Percentiles rank a stretch among this genome's conserved stretches.
Evolutionary conservation across 2,113 vertebrate species (phyloP).

Genomic region (Morone chrysops): DNA sequence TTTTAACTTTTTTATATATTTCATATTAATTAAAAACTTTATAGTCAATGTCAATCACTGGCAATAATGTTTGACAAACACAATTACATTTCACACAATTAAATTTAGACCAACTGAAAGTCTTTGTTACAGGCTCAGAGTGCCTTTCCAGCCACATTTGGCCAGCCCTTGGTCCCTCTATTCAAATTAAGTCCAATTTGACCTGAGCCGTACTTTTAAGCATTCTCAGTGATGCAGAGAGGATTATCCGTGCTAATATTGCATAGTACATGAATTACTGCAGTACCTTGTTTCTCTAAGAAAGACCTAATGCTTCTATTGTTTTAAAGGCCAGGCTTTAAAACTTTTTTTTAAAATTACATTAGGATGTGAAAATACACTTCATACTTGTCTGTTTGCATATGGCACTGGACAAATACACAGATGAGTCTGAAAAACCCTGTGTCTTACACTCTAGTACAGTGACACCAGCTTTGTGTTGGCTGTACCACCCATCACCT

Average conservation of each 20-base stretch:
- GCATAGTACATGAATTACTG: slow-evolving; percentile 10
- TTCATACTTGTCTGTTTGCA: neutral
- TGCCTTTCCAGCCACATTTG: slow-evolving; percentile 10
- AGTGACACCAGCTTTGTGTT: neutral
- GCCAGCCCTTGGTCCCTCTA: slow-evolving; percentile 30
- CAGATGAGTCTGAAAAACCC: neutral
- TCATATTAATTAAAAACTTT: neutral
- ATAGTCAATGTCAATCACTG: neutral
- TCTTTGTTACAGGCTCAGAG: slow-evolving; percentile 13
- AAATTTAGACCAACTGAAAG: slow-evolving; percentile 26
- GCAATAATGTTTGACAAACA: slow-evolving; percentile 15
- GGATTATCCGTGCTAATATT: slow-evolving; percentile 50
- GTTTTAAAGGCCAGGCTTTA: neutral
- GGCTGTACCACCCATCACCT: neutral
- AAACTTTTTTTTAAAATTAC: neutral
- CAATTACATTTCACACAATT: slow-evolving; percentile 22
- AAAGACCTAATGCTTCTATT: neutral
- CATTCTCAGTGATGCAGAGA: slow-evolving; percentile 26
- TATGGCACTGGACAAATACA: neutral
- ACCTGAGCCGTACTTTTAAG: slow-evolving; percentile 33
- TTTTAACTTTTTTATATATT: neutral
- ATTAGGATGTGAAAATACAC: neutral
- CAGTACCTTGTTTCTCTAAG: slow-evolving; percentile 7
- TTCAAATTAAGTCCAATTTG: slow-evolving; percentile 51
- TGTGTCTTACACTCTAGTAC: neutral